Evolutionary conservation across 2,888 invertebrate species (phyloP).

Genomic region (Erebia aethiops): DNA sequence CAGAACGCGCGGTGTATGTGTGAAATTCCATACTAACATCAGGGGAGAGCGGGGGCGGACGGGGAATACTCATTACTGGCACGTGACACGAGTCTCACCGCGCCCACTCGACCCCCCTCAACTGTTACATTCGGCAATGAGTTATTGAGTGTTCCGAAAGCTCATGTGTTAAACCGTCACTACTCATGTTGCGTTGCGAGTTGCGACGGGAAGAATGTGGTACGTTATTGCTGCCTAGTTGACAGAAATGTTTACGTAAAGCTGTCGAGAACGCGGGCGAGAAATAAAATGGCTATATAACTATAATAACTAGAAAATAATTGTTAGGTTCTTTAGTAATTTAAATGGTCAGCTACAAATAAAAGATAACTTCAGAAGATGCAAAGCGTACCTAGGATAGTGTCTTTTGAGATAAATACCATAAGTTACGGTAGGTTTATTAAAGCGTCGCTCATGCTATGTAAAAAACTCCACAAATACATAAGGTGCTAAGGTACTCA

Average conservation of each 20-base stretch:
- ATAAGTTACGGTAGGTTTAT: slow-evolving; percentile 4
- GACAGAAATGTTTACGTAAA: slow-evolving; percentile 13
- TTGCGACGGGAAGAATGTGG: slow-evolving; percentile 34
- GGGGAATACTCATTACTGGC: slow-evolving; percentile 77
- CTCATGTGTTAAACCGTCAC: slow-evolving; percentile 66
- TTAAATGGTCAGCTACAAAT: not conserved
- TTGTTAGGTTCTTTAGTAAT: not conserved
- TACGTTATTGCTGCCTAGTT: slow-evolving; percentile 30
- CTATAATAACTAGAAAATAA: not conserved
- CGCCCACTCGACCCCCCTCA: slow-evolving; percentile 62
- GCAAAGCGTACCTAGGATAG: not conserved
- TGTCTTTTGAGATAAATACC: no score
- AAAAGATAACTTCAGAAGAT: not conserved
- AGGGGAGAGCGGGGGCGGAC: slow-evolving; percentile 57
- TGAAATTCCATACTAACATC: slow-evolving; percentile 73
- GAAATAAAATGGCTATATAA: not conserved
- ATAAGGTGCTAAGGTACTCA: not conserved
- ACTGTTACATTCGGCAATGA: slow-evolving; percentile 73
- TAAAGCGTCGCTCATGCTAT: not conserved
- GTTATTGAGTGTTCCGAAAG: slow-evolving; percentile 78
- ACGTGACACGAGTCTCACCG: slow-evolving; percentile 76
- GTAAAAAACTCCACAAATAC: not conserved
- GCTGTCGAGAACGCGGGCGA: not conserved
- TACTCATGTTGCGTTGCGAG: slow-evolving; percentile 37
- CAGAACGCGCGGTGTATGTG: slow-evolving; percentile 70